Conservation (phyloP, 2,888 invertebrate species). For the Hymenopus coronatus region DNA sequence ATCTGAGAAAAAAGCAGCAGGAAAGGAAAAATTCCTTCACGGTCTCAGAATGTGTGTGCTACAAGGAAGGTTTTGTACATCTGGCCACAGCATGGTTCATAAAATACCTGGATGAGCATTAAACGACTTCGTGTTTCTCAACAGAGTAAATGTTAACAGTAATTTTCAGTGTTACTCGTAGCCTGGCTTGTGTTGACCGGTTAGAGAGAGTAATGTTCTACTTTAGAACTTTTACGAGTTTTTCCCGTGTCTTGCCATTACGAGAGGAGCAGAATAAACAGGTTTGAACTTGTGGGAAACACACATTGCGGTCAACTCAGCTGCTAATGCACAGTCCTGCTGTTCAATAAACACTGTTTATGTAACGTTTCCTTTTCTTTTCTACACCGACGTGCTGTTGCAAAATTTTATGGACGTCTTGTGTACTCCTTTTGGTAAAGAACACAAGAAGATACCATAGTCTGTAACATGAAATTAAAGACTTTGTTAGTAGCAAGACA, state of each 20-base stretch:
- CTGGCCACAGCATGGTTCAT: neutral
- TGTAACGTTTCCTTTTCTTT: neutral
- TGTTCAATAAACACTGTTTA: neutral
- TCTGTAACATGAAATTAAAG: too few species aligned
- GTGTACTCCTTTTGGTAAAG: too few species aligned
- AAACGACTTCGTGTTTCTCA: neutral
- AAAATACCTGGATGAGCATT: neutral
- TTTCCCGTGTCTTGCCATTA: neutral
- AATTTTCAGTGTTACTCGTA: neutral
- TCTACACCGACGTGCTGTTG: neutral
- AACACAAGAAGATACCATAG: too few species aligned
- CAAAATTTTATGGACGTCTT: too few species aligned
- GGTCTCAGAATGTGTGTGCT: too few species aligned
- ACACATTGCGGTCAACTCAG: neutral
- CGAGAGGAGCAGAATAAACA: neutral
- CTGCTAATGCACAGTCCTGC: neutral
- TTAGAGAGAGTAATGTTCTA: neutral
- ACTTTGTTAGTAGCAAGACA: too few species aligned
- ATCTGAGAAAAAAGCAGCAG: too few species aligned
- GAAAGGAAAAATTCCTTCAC: too few species aligned
- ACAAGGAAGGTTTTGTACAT: neutral
- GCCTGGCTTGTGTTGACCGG: neutral
- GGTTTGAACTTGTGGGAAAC: neutral
- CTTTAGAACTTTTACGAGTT: neutral
- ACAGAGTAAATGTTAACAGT: neutral